Base-by-base conservation (phyloP, 1,140 invertebrate genomes). In the Araneus ventricosus region DNA sequence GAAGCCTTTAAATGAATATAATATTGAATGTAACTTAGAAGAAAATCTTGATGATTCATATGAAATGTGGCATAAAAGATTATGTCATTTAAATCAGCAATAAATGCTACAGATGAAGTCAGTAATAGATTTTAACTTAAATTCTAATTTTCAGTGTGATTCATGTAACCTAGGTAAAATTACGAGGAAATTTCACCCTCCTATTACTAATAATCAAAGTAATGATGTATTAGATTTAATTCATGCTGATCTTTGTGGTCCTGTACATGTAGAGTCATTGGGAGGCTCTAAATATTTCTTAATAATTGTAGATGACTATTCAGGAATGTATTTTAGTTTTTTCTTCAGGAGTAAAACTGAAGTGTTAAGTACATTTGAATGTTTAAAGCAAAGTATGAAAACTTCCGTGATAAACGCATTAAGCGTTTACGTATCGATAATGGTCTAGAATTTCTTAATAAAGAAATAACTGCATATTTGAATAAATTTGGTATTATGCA, bases 271-370 rank as follows among this genome's bases (percentile, higher is more conserved):
- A 14, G 34, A 59, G 8, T 86, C 52, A 30, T 59, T 86, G 24
- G 52, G 14, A 7, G 34, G 27, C 37, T 87, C 85, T 87, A 87
- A 30, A 63, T 41, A 87, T 63, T 87, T 87, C 45, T n/a, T 63
- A 37, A n/a, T n/a, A n/a, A 63, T 87, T 87, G 59, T 63, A 24
- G 24, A 67, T 37, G 59, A n/a, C 22, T 63, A 17, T 87, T 63
- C 57, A 22, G 17, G 22, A 63, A 63, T 20, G 85, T 63, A 87
- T 87, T 87, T 87, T 61, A 61, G 0, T 63, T 45, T 20, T 27
- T 59, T 85, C 20, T n/a, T 84, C 7, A 87, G 45, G 37, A 17
- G 59, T 61, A 59, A 87, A 41, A 61, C 5, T 59, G 57, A 87
- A 17, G 45, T 34, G 8, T 52, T 45, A 14, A 57, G 45, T 30